Percentiles rank a stretch among this genome's conserved stretches.
These are phyloP conservation scores for Gymnoscelis rufifasciata DNA, from an alignment of 2,888 invertebrate genomes.

Conservation along the genomic window DNA sequence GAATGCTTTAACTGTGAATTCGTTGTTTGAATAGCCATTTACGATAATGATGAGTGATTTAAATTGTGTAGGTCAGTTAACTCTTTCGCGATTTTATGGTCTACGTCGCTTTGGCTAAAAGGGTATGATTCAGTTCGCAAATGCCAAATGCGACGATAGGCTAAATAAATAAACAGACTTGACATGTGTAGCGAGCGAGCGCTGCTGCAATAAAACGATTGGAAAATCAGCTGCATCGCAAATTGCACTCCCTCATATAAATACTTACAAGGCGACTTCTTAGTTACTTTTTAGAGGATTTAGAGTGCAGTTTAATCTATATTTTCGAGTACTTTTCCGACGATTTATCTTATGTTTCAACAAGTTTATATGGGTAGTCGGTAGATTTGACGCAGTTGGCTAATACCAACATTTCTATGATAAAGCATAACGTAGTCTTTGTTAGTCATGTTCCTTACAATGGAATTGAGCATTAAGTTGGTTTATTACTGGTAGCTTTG, in stretches of 20 bases:
- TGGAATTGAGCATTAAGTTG: constrained; percentile 10
- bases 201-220: constrained; percentile 28
- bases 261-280: constrained; percentile 18
- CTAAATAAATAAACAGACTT: constrained; percentile 29
- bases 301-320: neutral
- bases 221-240: constrained; percentile 30
- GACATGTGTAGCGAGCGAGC: constrained; percentile 23
- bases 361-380: constrained; percentile 49
- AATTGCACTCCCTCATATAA: constrained; percentile 24
- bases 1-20: constrained; percentile 11
- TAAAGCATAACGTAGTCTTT: neutral
- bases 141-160: constrained; percentile 27
- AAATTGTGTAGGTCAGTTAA: constrained; percentile 37
- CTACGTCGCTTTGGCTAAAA: constrained; percentile 16
- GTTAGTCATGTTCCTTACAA: constrained; percentile 7
- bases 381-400: constrained; percentile 62
- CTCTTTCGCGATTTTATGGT: constrained; percentile 21
- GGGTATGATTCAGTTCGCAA: constrained; percentile 16
- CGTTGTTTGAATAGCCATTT: constrained; percentile 5
- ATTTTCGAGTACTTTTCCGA: too few relatives aligned
- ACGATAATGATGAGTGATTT: constrained; percentile 30
- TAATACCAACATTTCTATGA: constrained; percentile 41
- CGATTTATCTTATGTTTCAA: constrained; percentile 37
- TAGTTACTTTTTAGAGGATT: constrained; percentile 14
- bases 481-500: constrained; percentile 19